Evolutionary conservation across 2,797 vertebrate genomes (phyloP).

Genomic region (Graptemys geographica): DNA sequence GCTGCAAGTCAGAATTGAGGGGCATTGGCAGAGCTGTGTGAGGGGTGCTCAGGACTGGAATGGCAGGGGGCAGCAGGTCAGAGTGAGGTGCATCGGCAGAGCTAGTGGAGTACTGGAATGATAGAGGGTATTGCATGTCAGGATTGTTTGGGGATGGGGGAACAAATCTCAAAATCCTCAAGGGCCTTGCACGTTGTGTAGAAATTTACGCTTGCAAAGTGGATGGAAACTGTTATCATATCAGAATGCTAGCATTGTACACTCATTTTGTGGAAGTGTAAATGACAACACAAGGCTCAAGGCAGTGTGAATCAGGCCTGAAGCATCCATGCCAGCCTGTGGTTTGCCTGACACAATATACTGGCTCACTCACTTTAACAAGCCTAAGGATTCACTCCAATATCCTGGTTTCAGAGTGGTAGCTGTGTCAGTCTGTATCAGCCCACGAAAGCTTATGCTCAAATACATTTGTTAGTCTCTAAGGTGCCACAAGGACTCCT

Average conservation of each 20-base stretch:
- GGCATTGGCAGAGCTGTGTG: not conserved
- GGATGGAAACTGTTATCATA: not conserved
- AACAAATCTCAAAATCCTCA: not conserved
- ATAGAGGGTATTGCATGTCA: not conserved
- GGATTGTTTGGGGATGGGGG: not conserved
- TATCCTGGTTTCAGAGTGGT: not conserved
- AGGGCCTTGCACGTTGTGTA: not conserved
- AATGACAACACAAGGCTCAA: not conserved
- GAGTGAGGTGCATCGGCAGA: not conserved
- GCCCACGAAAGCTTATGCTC: too few relatives aligned
- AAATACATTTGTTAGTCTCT: too few relatives aligned
- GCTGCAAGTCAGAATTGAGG: fast-evolving
- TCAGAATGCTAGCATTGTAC: not conserved
- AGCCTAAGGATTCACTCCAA: not conserved
- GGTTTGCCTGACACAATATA: not conserved
- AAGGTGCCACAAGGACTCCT: too few relatives aligned
- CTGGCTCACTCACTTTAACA: not conserved
- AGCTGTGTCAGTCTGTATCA: too few relatives aligned
- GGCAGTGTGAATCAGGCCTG: not conserved
- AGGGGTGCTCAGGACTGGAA: not conserved
- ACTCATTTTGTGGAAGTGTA: not conserved
- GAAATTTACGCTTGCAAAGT: not conserved
- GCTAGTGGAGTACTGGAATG: not conserved
- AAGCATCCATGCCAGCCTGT: not conserved
- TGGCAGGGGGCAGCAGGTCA: not conserved